Conservation (phyloP, 2,797 vertebrate species). For the Typhlichthys subterraneus region DNA sequence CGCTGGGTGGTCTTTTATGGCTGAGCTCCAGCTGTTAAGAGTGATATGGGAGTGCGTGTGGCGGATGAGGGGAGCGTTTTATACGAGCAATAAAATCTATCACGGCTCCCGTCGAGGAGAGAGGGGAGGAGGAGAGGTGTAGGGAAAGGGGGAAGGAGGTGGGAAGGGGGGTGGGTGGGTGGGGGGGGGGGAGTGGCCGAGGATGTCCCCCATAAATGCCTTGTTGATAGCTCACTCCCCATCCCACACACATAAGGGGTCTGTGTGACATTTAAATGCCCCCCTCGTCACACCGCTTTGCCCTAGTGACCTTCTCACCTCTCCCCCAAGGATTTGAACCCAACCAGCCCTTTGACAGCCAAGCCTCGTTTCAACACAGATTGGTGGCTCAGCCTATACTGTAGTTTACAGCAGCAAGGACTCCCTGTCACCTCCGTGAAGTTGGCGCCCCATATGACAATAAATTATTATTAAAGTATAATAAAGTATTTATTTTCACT, state of each 20-base stretch:
- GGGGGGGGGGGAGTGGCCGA: constrained; percentile 9
- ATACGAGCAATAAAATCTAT: constrained; percentile 68
- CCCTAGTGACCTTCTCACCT: constrained; percentile 42
- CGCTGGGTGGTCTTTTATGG: constrained; percentile 45
- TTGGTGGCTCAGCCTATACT: neutral
- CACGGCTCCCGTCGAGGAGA: constrained; percentile 54
- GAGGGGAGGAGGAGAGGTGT: neutral
- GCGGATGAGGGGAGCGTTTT: constrained; percentile 66
- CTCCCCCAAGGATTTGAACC: constrained; percentile 13
- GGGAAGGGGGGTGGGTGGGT: constrained; percentile 3
- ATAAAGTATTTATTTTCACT: too few species aligned
- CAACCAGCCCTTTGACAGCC: constrained; percentile 1
- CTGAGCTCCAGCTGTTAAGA: constrained; percentile 73
- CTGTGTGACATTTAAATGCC: constrained; percentile 26
- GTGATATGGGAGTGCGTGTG: constrained; percentile 66
- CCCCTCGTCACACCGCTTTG: constrained; percentile 38
- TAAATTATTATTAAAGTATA: too few species aligned
- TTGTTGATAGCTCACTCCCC: neutral
- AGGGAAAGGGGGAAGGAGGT: neutral
- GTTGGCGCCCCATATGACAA: too few species aligned
- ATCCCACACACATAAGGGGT: constrained; percentile 17
- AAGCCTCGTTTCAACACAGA: constrained; percentile 22
- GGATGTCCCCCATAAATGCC: constrained; percentile 58
- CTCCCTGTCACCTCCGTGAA: too few species aligned
- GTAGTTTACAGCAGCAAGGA: constrained; percentile 31